Evolutionary conservation across 2,113 vertebrate species (phyloP).

Genomic region (Ammodytes marinus): DNA sequence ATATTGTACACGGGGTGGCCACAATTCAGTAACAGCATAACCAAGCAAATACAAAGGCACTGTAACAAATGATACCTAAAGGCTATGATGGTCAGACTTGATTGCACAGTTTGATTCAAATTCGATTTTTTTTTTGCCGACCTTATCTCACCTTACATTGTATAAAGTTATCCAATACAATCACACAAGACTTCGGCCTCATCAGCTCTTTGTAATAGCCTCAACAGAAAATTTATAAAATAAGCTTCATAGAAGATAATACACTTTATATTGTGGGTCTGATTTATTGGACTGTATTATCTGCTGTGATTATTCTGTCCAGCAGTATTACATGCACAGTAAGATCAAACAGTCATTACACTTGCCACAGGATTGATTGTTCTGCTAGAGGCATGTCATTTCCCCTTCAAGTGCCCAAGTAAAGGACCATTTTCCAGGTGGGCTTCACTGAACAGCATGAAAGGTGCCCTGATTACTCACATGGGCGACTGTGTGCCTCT

Average conservation of each 20-base stretch:
- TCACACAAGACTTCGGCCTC: not conserved
- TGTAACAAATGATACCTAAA: not conserved
- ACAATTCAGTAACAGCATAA: not conserved
- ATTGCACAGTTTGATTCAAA: no score
- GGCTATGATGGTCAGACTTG: no score
- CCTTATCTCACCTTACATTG: not conserved
- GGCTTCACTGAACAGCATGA: conserved; percentile 44
- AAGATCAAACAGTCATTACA: conserved; percentile 5
- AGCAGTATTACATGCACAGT: not conserved
- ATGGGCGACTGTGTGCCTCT: conserved; percentile 31
- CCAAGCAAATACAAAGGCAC: not conserved
- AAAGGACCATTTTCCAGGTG: conserved; percentile 60
- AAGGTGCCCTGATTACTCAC: conserved; percentile 52
- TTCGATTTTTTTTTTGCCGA: no score
- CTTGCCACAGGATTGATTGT: not conserved
- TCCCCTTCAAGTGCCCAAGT: conserved; percentile 14
- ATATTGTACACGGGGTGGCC: not conserved
- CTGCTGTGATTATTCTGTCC: not conserved
- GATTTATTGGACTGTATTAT: not conserved
- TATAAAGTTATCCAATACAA: not conserved
- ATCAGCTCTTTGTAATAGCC: not conserved
- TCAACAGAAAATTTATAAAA: not conserved
- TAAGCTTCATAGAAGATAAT: not conserved
- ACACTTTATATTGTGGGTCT: not conserved
- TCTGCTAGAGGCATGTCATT: not conserved